Conservation (phyloP, 2,797 vertebrate genomes). For the Sparus aurata region DNA sequence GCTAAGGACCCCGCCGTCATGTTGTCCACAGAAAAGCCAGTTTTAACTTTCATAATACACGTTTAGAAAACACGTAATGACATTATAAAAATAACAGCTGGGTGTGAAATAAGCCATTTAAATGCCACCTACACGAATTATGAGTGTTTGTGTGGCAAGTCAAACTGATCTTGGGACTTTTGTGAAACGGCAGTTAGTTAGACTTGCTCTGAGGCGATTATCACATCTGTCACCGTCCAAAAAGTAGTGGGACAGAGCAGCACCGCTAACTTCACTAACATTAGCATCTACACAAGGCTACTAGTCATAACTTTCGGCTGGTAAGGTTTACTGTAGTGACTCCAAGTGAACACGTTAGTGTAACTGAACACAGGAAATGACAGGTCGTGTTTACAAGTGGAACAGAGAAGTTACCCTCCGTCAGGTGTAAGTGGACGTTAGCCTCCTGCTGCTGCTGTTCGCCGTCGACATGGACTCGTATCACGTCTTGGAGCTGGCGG, state of each 20-base stretch:
- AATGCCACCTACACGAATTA: fast-evolving
- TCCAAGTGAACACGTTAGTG: fast-evolving
- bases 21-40: conserved; percentile 62
- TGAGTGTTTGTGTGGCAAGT: fast-evolving
- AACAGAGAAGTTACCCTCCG: neutral
- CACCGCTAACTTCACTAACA: neutral
- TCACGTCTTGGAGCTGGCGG: conserved; percentile 92
- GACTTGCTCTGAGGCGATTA: conserved; percentile 20
- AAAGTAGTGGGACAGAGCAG: neutral
- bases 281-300: neutral
- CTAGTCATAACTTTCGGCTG: neutral
- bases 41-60: neutral
- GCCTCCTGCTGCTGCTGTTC: neutral
- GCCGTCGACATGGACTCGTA: conserved; percentile 88
- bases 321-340: neutral
- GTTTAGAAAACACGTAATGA: neutral
- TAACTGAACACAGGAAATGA: neutral
- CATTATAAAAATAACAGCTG: fast-evolving
- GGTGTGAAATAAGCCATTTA: fast-evolving
- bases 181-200: conserved; percentile 54
- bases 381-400: neutral
- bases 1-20: conserved; percentile 56
- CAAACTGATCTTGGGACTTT: conserved; percentile 10
- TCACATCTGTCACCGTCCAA: conserved; percentile 39
- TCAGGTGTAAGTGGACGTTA: neutral